phyloP scores from a whole-genome alignment of 2,888 invertebrate species.

The Diabrotica balteata region DNA sequence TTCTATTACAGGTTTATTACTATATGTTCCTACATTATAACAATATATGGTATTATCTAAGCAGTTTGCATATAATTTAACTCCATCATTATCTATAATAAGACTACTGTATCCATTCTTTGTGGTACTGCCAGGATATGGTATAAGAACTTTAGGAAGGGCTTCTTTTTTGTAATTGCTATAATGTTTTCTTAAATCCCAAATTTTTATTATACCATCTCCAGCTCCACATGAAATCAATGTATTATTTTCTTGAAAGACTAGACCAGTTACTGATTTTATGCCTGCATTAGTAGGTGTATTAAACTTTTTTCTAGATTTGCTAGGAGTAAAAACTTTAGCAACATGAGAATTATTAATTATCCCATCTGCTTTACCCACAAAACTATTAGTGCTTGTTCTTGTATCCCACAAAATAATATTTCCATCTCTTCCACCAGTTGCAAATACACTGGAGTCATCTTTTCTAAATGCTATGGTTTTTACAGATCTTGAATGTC shows the following conservation, averaged over 20 bases:
- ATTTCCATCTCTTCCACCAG: conserved; percentile 85
- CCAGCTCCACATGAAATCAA: conserved; percentile 87
- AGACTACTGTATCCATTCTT: conserved; percentile 81
- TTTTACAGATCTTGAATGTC: conserved; percentile 84
- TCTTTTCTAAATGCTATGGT: conserved; percentile 76
- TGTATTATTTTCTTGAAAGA: conserved; percentile 80
- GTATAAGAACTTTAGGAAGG: conserved; percentile 73
- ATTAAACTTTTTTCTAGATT: conserved; percentile 39
- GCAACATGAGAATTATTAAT: conserved; percentile 71
- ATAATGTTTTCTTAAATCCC: conserved; percentile 83
- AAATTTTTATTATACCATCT: conserved; percentile 82
- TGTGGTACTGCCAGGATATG: conserved; percentile 76
- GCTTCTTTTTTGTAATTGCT: conserved; percentile 72
- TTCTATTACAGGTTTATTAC: conserved; percentile 69
- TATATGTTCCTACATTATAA: conserved; percentile 78
- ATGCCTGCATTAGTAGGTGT: conserved; percentile 61
- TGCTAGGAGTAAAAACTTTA: conserved; percentile 60
- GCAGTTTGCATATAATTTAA: conserved; percentile 83
- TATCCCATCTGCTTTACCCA: conserved; percentile 72
- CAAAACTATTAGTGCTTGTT: conserved; percentile 58
- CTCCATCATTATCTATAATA: conserved; percentile 72
- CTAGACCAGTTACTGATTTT: conserved; percentile 82
- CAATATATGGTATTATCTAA: conserved; percentile 87
- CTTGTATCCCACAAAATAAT: conserved; percentile 87
- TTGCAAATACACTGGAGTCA: conserved; percentile 80